Conservation (phyloP, 2,888 invertebrate species). For the Darwinula stevensoni region DNA sequence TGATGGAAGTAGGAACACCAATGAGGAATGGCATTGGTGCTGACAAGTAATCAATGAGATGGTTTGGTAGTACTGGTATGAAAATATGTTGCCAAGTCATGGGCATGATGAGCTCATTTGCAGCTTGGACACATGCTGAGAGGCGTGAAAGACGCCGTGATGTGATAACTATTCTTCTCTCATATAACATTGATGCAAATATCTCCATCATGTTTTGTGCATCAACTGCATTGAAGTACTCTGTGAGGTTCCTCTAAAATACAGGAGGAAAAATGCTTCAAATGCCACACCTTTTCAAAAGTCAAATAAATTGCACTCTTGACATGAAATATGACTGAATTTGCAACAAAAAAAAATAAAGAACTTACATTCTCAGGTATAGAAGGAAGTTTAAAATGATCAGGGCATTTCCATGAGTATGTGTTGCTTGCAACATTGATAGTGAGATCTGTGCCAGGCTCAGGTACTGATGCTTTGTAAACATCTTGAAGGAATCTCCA, state of each 20-base stretch:
- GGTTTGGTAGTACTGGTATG: slow-evolving; percentile 71
- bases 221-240: slow-evolving; percentile 93
- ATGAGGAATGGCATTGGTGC: slow-evolving; percentile 97
- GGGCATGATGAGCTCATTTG: slow-evolving; percentile 76
- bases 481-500: slow-evolving; percentile 32
- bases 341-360: slow-evolving; percentile 1
- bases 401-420: slow-evolving; percentile 19
- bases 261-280: slow-evolving; percentile 8
- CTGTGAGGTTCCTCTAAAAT: slow-evolving; percentile 68
- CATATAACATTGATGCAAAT: slow-evolving; percentile 81
- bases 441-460: slow-evolving; percentile 28
- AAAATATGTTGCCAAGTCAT: slow-evolving; percentile 99
- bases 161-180: slow-evolving; percentile 71
- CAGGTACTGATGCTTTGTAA: slow-evolving; percentile 33
- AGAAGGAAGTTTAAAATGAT: slow-evolving; percentile 55
- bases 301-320: too few relatives aligned
- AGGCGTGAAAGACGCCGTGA: slow-evolving; percentile 62
- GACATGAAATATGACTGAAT: slow-evolving; percentile 1
- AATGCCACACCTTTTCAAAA: slow-evolving; percentile 1
- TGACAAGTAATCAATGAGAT: slow-evolving; percentile 57
- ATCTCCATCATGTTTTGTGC: slow-evolving; percentile 76
- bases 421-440: slow-evolving; percentile 8
- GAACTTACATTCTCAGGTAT: slow-evolving; percentile 78
- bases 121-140: slow-evolving; percentile 57
- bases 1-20: slow-evolving; percentile 60